phyloP scores from a whole-genome alignment of 1,140 invertebrate species.

The Pogonus chalceus region DNA sequence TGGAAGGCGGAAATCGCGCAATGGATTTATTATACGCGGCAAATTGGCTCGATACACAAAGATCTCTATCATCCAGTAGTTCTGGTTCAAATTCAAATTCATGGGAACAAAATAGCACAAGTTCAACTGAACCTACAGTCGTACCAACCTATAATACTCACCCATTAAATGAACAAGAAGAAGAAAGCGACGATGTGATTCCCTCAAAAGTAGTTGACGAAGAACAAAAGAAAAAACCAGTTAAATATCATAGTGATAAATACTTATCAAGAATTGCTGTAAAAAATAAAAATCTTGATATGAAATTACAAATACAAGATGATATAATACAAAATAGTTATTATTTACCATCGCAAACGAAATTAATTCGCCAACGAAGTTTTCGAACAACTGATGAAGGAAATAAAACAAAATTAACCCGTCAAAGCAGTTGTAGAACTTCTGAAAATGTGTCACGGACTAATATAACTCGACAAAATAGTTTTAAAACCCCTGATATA shows the following conservation, averaged over 20 bases:
- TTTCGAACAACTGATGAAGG: conserved; percentile 8
- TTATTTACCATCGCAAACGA: conserved; percentile 23
- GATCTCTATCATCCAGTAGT: conserved; percentile 22
- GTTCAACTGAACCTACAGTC: conserved; percentile 12
- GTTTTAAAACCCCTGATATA: too few species aligned
- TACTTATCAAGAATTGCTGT: conserved; percentile 30
- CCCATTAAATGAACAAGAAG: conserved; percentile 2
- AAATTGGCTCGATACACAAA: conserved; percentile 61
- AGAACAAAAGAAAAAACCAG: conserved; percentile 15
- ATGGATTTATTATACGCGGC: conserved; percentile 73
- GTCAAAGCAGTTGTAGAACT: too few species aligned
- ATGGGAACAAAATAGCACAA: conserved; percentile 27
- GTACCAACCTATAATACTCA: background rate
- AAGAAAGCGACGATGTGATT: conserved; percentile 18
- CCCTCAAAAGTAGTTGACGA: conserved; percentile 19
- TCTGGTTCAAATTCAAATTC: conserved; percentile 25
- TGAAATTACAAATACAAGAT: conserved; percentile 16
- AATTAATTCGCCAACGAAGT: conserved; percentile 12
- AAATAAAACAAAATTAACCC: too few species aligned
- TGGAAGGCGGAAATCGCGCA: conserved; percentile 43
- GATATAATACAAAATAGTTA: conserved; percentile 17
- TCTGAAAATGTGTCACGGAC: too few species aligned
- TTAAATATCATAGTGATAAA: conserved; percentile 33
- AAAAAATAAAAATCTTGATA: conserved; percentile 13
- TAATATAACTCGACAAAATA: too few species aligned